Percentiles rank a stretch among this genome's conserved stretches.
Conservation (phyloP, 64 coral and sea anemone genomes). For the Montipora sp. region DNA sequence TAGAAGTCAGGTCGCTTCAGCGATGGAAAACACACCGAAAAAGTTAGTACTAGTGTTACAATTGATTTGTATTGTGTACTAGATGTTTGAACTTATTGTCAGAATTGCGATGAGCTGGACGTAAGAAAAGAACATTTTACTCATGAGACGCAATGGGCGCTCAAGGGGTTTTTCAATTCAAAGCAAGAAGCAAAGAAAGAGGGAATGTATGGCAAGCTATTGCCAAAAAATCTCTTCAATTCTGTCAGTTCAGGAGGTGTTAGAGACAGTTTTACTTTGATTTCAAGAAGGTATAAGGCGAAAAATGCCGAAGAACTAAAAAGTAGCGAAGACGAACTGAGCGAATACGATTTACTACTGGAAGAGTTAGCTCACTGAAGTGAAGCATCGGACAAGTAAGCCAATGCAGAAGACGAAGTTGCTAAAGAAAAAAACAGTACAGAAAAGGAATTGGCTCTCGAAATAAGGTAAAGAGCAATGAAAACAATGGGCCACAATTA, state of each 20-base stretch:
- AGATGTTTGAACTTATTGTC: too few relatives aligned
- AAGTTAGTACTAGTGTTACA: too few relatives aligned
- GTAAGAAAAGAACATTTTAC: too few relatives aligned
- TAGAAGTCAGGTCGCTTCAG: too few relatives aligned
- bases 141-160: too few relatives aligned
- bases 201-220: neutral
- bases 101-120: too few relatives aligned
- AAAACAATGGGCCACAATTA: neutral
- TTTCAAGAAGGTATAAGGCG: slow-evolving; percentile 11
- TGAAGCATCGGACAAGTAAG: slow-evolving; percentile 60
- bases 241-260: neutral
- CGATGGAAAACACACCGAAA: too few relatives aligned
- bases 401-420: slow-evolving; percentile 11
- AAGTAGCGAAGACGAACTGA: slow-evolving; percentile 47
- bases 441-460: neutral
- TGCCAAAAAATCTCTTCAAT: neutral
- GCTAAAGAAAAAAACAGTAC: slow-evolving; percentile 40
- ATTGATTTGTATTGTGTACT: too few relatives aligned
- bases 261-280: neutral
- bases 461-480: neutral
- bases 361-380: slow-evolving; percentile 37
- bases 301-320: slow-evolving; percentile 54
- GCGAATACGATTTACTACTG: slow-evolving; percentile 33
- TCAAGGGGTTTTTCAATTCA: too few relatives aligned
- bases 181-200: too few relatives aligned